A percentile compares a stretch with the other conserved stretches of the same genome.
phyloP scores from a whole-genome alignment of 2,797 vertebrate species.

The Eulemur albifrons region DNA sequence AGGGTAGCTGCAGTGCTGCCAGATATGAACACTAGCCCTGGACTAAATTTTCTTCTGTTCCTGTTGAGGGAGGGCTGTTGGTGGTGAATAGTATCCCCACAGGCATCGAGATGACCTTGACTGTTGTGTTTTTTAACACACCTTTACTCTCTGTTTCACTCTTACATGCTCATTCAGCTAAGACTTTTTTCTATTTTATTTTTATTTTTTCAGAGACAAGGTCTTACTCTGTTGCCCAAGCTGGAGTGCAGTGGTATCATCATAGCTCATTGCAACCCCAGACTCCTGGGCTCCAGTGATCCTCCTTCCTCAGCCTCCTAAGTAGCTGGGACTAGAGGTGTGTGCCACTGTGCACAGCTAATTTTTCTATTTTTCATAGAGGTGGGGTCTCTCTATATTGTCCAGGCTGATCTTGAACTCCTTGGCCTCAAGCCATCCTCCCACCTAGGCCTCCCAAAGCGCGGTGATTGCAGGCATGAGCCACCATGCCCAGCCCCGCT shows the following conservation, averaged over 20 bases:
- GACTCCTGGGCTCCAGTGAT: background rate
- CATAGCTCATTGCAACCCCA: background rate
- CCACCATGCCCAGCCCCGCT: background rate
- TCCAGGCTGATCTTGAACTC: background rate
- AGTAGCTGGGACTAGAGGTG: background rate
- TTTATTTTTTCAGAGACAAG: background rate
- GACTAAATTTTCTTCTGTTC: conserved; percentile 10
- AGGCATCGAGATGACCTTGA: background rate
- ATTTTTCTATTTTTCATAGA: background rate
- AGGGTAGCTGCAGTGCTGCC: background rate
- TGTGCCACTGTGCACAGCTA: background rate
- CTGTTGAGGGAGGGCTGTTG: background rate
- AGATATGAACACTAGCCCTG: background rate
- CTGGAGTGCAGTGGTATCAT: background rate
- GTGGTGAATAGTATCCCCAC: background rate
- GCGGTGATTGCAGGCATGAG: background rate
- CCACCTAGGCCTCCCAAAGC: background rate
- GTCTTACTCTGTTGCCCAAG: background rate
- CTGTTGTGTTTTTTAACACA: background rate
- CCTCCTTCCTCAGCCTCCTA: background rate
- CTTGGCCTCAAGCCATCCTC: background rate
- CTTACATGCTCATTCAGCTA: background rate
- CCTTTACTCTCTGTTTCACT: conserved; percentile 15
- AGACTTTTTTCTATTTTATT: background rate
- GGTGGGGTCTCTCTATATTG: background rate